Evolutionary conservation across 2,888 invertebrate species (phyloP).

Genomic region (Stomorhina lunata): DNA sequence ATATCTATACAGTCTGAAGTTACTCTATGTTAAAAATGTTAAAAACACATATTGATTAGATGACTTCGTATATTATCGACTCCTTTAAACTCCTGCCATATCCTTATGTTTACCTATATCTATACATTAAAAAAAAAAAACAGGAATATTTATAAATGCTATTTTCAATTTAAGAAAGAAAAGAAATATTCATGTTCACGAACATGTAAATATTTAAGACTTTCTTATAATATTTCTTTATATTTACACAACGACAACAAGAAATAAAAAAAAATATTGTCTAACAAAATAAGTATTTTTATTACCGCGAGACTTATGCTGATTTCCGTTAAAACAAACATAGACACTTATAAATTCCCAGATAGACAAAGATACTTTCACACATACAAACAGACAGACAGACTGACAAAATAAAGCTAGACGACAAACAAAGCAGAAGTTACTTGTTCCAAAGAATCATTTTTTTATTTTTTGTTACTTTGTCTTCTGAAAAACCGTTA

Average conservation of each 20-base stretch:
- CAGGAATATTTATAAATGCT: conserved; percentile 2
- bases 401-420: neutral
- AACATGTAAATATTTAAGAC: conserved; percentile 28
- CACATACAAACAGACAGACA: conserved; percentile 25
- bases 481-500: conserved; percentile 16
- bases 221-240: conserved; percentile 15
- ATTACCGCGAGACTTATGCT: conserved; percentile 76
- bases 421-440: conserved; percentile 39
- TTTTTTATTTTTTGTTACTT: neutral
- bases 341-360: conserved; percentile 4
- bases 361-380: neutral
- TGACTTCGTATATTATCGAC: too few species aligned
- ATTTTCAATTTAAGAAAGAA: neutral
- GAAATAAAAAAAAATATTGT: neutral
- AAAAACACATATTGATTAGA: too few species aligned
- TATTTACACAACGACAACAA: neutral
- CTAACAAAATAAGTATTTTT: conserved; percentile 69
- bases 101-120: neutral
- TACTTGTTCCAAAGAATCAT: conserved; percentile 19
- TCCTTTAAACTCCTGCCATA: conserved; percentile 6
- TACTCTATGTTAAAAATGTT: too few species aligned
- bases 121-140: neutral
- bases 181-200: conserved; percentile 6
- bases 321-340: conserved; percentile 71
- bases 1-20: too few species aligned